Evolutionary conservation across 2,888 invertebrate species (phyloP).

Genomic region (Pedicia rivosa): DNA sequence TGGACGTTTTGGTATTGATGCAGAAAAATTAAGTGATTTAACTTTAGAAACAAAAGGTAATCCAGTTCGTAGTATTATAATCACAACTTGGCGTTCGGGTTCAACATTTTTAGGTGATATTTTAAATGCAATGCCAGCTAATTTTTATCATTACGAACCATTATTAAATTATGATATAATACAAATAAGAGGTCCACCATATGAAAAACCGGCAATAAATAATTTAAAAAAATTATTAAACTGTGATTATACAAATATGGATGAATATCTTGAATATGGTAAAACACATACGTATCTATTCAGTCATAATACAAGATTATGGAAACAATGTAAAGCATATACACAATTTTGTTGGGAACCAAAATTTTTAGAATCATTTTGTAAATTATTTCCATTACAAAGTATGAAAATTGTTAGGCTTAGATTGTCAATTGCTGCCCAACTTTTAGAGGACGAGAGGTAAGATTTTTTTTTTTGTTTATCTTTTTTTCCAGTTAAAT

Average conservation of each 20-base stretch:
- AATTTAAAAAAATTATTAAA: conserved; percentile 55
- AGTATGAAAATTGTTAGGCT: conserved; percentile 76
- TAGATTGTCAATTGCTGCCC: conserved; percentile 52
- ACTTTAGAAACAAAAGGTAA: conserved; percentile 51
- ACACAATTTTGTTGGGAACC: conserved; percentile 50
- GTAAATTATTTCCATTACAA: conserved; percentile 73
- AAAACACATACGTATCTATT: conserved; percentile 63
- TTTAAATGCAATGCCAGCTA: conserved; percentile 67
- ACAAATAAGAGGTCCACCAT: conserved; percentile 59
- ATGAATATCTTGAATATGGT: conserved; percentile 63
- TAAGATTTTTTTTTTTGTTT: conserved; percentile 29
- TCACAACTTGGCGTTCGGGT: conserved; percentile 84
- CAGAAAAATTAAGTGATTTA: conserved; percentile 47
- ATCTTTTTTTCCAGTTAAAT: background rate
- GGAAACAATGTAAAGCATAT: conserved; percentile 58
- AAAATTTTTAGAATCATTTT: conserved; percentile 60
- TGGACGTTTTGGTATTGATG: conserved; percentile 35
- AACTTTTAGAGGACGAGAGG: conserved; percentile 53
- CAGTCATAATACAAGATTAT: conserved; percentile 69
- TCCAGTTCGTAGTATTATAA: conserved; percentile 58
- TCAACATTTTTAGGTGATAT: conserved; percentile 81
- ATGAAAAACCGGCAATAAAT: conserved; percentile 44
- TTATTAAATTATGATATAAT: conserved; percentile 66
- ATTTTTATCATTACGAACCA: conserved; percentile 84
- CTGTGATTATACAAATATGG: conserved; percentile 60